A percentile compares a stretch with the other conserved stretches of the same genome.
Evolutionary conservation across 2,797 vertebrate species (phyloP).

Genomic region (Danio aesculapii): DNA sequence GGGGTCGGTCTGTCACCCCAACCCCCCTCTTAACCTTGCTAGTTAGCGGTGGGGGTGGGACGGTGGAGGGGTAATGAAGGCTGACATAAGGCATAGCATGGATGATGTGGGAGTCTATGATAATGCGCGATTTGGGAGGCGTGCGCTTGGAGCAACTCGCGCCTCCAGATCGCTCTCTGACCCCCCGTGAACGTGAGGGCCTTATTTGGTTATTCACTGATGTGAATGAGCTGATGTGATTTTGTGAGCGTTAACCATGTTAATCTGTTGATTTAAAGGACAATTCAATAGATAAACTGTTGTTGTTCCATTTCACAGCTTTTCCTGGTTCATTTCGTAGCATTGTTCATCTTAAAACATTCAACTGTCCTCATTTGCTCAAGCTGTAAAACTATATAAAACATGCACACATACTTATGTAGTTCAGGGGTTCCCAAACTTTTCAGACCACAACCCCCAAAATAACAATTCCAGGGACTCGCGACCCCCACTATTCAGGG

Average conservation of each 20-base stretch:
- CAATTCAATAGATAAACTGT: not conserved
- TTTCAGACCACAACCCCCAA: too few relatives aligned
- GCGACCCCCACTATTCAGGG: too few relatives aligned
- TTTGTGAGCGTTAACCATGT: not conserved
- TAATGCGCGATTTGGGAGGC: constrained; percentile 27
- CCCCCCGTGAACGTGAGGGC: constrained; percentile 20
- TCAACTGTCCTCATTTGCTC: too few relatives aligned
- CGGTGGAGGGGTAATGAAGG: constrained; percentile 36
- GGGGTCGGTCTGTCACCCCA: constrained; percentile 73
- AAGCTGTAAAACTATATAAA: too few relatives aligned
- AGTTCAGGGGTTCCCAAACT: too few relatives aligned
- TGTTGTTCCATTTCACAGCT: not conserved
- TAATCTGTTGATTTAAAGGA: not conserved
- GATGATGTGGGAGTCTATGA: constrained; percentile 48
- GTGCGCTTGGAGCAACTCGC: not conserved
- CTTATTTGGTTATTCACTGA: constrained; percentile 10
- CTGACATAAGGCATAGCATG: constrained; percentile 52
- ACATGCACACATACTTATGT: too few relatives aligned
- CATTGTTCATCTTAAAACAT: too few relatives aligned
- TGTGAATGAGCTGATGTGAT: not conserved
- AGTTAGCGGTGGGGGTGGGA: constrained; percentile 33
- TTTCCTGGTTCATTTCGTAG: too few relatives aligned
- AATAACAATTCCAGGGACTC: too few relatives aligned
- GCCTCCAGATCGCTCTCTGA: constrained; percentile 11
- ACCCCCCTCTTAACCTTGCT: constrained; percentile 42